Evolutionary conservation across 37 sponge, comb jelly and placozoan species (phyloP), one percentile per base, ranked within the genome.

Genomic region (Halichondria panicea): DNA sequence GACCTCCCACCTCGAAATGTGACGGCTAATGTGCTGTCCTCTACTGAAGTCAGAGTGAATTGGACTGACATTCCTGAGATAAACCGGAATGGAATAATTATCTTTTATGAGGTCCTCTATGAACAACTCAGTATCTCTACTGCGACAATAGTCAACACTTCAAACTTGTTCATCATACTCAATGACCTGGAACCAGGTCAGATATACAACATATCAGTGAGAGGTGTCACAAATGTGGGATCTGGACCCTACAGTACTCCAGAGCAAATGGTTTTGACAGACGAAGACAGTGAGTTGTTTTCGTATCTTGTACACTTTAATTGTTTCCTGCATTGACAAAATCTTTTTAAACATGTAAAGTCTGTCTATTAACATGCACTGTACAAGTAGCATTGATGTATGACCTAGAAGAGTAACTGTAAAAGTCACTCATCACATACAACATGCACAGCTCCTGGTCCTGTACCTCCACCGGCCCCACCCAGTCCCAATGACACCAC

Each of bases 11-110:
- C 76, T 40, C 27, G 6, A 31, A 60, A 59, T 43, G 63, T 75
- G 9, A 60, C 43, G 21, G 63, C 62, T 30, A 60, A 8, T 4
- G 43, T 22, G 38, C 30, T 22, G 7, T 61, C 76, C 11, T 59
- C 76, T 25, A 77, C 78, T 6, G 39, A 33, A 27, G 63, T 81
- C 21, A 11, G 46, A 40, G 56, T 63, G 35, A 40, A 30, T 1
- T 72, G 72, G 68, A 55, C 42, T 15, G 67, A 45, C 3, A 54
- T 64, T 4, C 78, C 67, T 33, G 28, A 50, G 7, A 64, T 63
- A 50, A 31, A 62, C 24, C 62, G 48, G 53, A 72, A 72, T 73
- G 83, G 83, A 24, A 38, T 57, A 4, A 81, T 81, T 34, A 71
- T 53, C 13, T 40, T 22, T 2, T 81, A 81, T 64, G 74, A 71